phyloP scores from a whole-genome alignment of 2,888 invertebrate genomes.

The Carterocephalus palaemon region DNA sequence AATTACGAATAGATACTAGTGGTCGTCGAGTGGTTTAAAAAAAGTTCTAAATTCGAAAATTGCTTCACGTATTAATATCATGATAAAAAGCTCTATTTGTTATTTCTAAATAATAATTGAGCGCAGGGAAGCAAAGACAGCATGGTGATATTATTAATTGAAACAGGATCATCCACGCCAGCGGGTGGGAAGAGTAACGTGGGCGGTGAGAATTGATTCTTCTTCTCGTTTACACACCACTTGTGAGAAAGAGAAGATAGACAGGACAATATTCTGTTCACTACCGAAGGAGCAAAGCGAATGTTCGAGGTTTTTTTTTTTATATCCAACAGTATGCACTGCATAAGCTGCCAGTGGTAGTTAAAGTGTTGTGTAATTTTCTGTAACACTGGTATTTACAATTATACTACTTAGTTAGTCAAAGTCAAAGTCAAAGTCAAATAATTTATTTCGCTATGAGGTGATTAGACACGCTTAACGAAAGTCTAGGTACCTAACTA shows the following conservation, averaged over 20 bases:
- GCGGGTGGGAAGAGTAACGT: slow-evolving; percentile 52
- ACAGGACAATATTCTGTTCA: slow-evolving; percentile 34
- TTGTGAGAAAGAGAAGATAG: slow-evolving; percentile 36
- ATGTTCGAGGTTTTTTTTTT: slow-evolving; percentile 34
- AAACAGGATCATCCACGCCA: slow-evolving; percentile 56
- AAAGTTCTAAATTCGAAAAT: too few species aligned
- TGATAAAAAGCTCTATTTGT: background rate
- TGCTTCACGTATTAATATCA: too few species aligned
- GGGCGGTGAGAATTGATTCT: slow-evolving; percentile 51
- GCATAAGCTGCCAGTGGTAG: background rate
- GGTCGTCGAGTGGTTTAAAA: too few species aligned
- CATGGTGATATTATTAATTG: slow-evolving; percentile 57
- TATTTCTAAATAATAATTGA: slow-evolving; percentile 9
- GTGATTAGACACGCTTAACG: too few species aligned
- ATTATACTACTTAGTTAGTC: too few species aligned
- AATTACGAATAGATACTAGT: too few species aligned
- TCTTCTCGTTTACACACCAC: slow-evolving; percentile 32
- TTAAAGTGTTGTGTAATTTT: too few species aligned
- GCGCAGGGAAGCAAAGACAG: slow-evolving; percentile 5
- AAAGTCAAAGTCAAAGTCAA: too few species aligned
- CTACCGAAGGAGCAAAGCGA: slow-evolving; percentile 21
- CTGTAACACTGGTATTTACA: too few species aligned
- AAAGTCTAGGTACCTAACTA: too few species aligned
- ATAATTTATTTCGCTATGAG: too few species aligned
- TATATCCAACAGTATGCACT: slow-evolving; percentile 1